Percentiles rank a stretch among this genome's conserved stretches.
phyloP scores from a whole-genome alignment of 2,888 invertebrate species.

The Erebia palarica region DNA sequence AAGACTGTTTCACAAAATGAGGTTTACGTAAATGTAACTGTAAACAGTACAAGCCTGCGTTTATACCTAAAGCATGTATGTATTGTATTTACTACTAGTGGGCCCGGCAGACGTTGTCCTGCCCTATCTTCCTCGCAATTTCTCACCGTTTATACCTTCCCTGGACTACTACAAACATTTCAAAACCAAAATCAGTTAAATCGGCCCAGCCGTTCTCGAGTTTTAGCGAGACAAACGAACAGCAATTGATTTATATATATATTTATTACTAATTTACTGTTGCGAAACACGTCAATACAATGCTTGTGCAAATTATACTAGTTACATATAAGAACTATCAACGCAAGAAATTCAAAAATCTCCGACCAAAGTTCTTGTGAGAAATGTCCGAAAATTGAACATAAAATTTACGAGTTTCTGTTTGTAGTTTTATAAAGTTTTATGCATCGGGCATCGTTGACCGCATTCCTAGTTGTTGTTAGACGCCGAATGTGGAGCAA shows the following conservation, averaged over 20 bases:
- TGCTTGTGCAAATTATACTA: conserved; percentile 4
- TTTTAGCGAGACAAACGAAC: too few relatives aligned
- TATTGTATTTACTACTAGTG: conserved; percentile 2
- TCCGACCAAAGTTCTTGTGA: neutral
- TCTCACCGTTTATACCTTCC: too few relatives aligned
- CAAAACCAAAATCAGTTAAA: too few relatives aligned
- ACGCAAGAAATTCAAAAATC: neutral
- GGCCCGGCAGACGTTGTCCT: too few relatives aligned
- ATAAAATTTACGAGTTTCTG: neutral
- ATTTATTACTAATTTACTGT: too few relatives aligned
- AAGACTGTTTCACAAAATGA: neutral
- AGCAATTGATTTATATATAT: too few relatives aligned
- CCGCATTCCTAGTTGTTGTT: conserved; percentile 71
- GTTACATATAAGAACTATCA: neutral
- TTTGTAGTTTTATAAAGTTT: conserved; percentile 10
- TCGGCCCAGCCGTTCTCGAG: too few relatives aligned
- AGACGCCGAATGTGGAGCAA: conserved; percentile 67
- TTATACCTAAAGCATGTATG: neutral
- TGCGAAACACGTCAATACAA: conserved; percentile 14
- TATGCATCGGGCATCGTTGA: conserved; percentile 55
- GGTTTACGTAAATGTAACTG: conserved; percentile 6
- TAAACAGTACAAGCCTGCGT: conserved; percentile 6
- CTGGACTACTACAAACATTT: too few relatives aligned
- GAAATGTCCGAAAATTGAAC: neutral
- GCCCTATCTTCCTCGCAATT: too few relatives aligned